Base-by-base conservation (phyloP, 2,888 invertebrate genomes). In the Eumacrocentrus americanus region DNA sequence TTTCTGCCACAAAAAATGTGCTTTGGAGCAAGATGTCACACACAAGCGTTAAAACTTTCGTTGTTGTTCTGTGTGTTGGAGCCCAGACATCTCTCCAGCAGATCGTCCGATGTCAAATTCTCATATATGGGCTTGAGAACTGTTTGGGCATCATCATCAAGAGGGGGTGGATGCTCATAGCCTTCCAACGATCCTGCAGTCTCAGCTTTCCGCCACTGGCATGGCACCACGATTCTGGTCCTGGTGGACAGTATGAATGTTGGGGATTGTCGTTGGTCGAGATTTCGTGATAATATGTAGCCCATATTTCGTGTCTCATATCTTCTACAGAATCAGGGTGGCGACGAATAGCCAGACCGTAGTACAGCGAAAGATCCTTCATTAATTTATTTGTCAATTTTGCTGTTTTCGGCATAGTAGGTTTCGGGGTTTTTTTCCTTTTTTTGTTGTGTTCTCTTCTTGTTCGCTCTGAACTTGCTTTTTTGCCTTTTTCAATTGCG, bases 291-390 rank as follows among this genome's bases (percentile, higher is more conserved):
- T 44, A 47, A 37, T 38, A 46, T 23, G 37, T 51, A 6, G 46
- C 52, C 51, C 44, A 60, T 37, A 44, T 35, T 40, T 55, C 46
- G 37, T 51, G 14, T 18, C 20, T 56, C 46, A 44, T 47, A 9
- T 55, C 38, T 14, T 18, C 47, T 37, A 38, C 14, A 20, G 35
- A 59, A 47, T 14, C 58, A 46, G 35, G 53, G 53, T 29, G 60
- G 51, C 18, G 38, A 34, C 34, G 51, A 42, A 35, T 56, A 7
- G 44, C 60, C 55, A 11, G 63, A 40, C 47, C 54, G 37, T 16
- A 62, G 62, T 35, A 42, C 60, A 16, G 38, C 14, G 25, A 46
- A 34, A 56, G n/a, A n/a, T n/a, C n/a, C n/a, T n/a, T n/a, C n/a
- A n/a, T n/a, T n/a, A n/a, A n/a, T n/a, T n/a, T n/a, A n/a, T n/a